Conservation (phyloP, 2,888 invertebrate species). For the Pollenia labialis region DNA sequence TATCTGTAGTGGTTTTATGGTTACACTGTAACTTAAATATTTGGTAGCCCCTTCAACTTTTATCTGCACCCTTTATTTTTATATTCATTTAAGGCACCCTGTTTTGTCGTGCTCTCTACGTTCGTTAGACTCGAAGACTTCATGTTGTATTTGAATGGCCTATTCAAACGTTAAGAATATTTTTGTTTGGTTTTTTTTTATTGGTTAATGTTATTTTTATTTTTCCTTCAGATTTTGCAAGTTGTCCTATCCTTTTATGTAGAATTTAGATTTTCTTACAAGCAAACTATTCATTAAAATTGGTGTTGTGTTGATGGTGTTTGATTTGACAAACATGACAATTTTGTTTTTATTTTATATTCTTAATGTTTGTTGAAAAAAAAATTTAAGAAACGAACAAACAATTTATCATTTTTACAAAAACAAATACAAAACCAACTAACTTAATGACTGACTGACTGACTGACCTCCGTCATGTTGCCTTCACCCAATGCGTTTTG, state of each 20-base stretch:
- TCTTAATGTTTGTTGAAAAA: slow-evolving; percentile 15
- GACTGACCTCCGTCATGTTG: slow-evolving; percentile 67
- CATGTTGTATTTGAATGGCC: slow-evolving; percentile 26
- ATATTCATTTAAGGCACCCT: background rate
- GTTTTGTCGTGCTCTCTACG: background rate
- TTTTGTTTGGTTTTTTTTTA: slow-evolving; percentile 10
- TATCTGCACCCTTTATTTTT: background rate
- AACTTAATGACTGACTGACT: slow-evolving; percentile 25
- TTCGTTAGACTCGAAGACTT: background rate
- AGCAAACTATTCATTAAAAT: slow-evolving; percentile 40
- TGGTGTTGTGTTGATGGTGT: slow-evolving; percentile 40
- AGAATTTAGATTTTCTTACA: slow-evolving; percentile 1
- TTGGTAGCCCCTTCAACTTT: too few relatives aligned
- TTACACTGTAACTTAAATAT: too few relatives aligned
- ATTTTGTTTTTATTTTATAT: slow-evolving; percentile 30
- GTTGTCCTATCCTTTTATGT: slow-evolving; percentile 53
- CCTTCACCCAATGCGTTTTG: slow-evolving; percentile 70
- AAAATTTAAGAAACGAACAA: slow-evolving; percentile 30
- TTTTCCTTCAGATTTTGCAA: slow-evolving; percentile 33
- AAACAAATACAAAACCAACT: slow-evolving; percentile 44
- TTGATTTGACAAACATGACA: slow-evolving; percentile 60
- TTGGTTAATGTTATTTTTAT: background rate
- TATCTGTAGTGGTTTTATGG: too few relatives aligned
- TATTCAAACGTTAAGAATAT: slow-evolving; percentile 41
- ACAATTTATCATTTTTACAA: slow-evolving; percentile 62